Evolutionary conservation across 1,140 invertebrate species (phyloP).

Genomic region (Apis mellifera): DNA sequence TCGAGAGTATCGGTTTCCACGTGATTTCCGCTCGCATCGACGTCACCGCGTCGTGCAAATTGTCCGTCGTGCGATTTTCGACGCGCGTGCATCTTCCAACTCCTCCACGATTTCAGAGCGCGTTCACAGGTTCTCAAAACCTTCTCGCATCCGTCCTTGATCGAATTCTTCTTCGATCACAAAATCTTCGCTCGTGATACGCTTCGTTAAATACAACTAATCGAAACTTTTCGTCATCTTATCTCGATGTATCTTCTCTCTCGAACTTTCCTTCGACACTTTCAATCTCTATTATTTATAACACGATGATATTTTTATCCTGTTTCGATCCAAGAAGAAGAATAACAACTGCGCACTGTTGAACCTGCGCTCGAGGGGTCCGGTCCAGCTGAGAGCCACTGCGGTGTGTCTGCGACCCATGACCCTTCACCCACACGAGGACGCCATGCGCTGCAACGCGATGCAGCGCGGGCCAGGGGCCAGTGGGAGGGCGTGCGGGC

Average conservation of each 20-base stretch:
- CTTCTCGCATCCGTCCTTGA: neutral
- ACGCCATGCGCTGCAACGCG: constrained; percentile 74
- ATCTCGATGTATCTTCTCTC: too few species aligned
- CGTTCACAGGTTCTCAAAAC: neutral
- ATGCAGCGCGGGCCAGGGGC: constrained; percentile 69
- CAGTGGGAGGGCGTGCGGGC: constrained; percentile 68
- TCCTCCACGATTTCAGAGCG: constrained; percentile 5
- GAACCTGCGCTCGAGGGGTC: constrained; percentile 26
- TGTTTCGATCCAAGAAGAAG: too few species aligned
- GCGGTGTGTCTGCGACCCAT: constrained; percentile 78
- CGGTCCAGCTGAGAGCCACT: constrained; percentile 71
- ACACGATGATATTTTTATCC: too few species aligned
- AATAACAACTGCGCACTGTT: neutral
- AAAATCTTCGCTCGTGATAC: too few species aligned
- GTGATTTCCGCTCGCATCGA: constrained; percentile 37
- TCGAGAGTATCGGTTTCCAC: constrained; percentile 45
- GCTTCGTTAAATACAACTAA: too few species aligned
- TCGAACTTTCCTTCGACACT: too few species aligned
- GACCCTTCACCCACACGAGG: constrained; percentile 79
- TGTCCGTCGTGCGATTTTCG: constrained; percentile 68
- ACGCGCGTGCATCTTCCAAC: constrained; percentile 40
- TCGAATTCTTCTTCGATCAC: neutral
- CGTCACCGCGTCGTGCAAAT: constrained; percentile 57
- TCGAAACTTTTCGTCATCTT: too few species aligned
- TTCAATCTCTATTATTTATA: too few species aligned